Conservation (phyloP, 1,140 invertebrate species). For the Diploscapter pachys region DNA sequence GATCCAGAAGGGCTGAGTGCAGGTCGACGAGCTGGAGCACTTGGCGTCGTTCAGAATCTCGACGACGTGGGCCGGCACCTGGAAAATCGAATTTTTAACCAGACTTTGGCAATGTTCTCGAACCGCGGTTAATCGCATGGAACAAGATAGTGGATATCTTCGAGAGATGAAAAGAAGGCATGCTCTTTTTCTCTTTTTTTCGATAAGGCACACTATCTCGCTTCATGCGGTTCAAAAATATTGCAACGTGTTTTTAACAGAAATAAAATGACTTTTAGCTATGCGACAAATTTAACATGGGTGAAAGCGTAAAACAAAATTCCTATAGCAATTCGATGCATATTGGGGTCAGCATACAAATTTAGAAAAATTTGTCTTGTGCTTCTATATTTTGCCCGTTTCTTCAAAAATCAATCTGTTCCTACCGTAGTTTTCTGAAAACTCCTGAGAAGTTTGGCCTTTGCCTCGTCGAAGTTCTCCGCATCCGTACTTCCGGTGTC, state of each 20-base stretch:
- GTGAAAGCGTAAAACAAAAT: too few species aligned
- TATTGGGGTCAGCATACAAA: too few species aligned
- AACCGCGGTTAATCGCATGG: not conserved
- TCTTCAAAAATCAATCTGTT: not conserved
- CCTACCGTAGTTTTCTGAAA: constrained; percentile 30
- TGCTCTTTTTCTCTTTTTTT: too few species aligned
- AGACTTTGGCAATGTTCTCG: too few species aligned
- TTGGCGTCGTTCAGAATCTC: constrained; percentile 11
- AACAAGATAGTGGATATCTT: constrained; percentile 1
- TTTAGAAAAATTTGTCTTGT: too few species aligned
- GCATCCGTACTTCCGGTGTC: constrained; percentile 66
- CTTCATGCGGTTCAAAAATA: too few species aligned
- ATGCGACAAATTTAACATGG: not conserved
- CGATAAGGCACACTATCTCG: too few species aligned
- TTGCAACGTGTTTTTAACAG: too few species aligned
- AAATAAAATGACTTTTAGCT: not conserved
- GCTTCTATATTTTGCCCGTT: too few species aligned
- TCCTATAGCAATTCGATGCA: too few species aligned
- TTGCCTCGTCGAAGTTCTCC: constrained; percentile 92
- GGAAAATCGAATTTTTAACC: not conserved
- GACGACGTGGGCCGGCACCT: not conserved
- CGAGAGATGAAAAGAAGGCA: not conserved
- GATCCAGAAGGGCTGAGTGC: constrained; percentile 7
- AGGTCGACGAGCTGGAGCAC: not conserved
- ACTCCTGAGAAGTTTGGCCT: constrained; percentile 70